Percentiles rank a stretch among this genome's conserved stretches.
phyloP scores from a whole-genome alignment of 1,140 invertebrate species.

The Drosophila dunni region DNA sequence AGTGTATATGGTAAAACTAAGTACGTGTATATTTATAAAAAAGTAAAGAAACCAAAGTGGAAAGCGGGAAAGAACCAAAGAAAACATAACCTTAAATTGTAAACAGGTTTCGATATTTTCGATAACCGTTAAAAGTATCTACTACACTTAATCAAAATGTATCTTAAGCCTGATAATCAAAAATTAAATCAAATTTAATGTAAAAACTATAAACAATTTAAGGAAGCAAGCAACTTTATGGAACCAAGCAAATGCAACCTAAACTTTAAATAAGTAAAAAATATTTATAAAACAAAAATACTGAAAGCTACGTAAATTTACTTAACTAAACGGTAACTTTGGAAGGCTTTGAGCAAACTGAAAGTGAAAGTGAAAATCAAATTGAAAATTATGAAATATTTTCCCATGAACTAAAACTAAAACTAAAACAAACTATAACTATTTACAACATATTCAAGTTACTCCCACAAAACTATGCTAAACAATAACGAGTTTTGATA shows the following conservation, averaged over 20 bases:
- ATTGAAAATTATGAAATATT: conserved; percentile 36
- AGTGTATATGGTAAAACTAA: conserved; percentile 29
- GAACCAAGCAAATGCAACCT: conserved; percentile 73
- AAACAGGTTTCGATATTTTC: conserved; percentile 54
- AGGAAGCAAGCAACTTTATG: conserved; percentile 63
- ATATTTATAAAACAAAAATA: conserved; percentile 31
- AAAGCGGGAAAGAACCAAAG: conserved; percentile 27
- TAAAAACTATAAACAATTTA: conserved; percentile 43
- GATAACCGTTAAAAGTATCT: conserved; percentile 31
- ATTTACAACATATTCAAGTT: conserved; percentile 54
- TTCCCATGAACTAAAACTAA: conserved; percentile 38
- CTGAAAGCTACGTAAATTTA: conserved; percentile 48
- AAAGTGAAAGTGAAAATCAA: conserved; percentile 14
- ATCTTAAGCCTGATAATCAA: conserved; percentile 81
- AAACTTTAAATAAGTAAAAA: conserved; percentile 42
- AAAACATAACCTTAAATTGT: conserved; percentile 30
- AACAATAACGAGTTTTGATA: conserved; percentile 49
- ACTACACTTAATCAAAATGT: conserved; percentile 32
- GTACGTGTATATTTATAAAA: conserved; percentile 37
- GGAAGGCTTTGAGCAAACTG: conserved; percentile 50
- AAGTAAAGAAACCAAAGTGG: background rate
- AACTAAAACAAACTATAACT: conserved; percentile 53
- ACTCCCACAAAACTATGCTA: conserved; percentile 9
- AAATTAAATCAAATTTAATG: conserved; percentile 84
- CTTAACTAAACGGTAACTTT: conserved; percentile 47